Conservation (phyloP, 2,113 vertebrate species). For the Cisticola juncidis region DNA sequence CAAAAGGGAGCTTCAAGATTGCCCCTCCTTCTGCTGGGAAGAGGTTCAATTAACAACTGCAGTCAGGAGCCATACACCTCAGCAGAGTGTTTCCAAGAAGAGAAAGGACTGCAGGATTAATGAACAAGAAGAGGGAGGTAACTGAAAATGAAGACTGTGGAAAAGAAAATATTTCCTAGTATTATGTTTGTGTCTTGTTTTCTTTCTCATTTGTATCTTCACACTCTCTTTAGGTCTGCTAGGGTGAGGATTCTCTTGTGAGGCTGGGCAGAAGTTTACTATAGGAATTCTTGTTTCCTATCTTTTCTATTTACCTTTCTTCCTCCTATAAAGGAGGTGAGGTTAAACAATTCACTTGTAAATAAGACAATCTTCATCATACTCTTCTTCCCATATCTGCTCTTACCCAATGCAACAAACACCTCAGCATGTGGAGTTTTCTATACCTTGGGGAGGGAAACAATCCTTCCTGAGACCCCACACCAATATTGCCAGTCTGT, state of each 20-base stretch:
- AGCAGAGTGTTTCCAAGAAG: neutral
- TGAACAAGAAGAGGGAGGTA: neutral
- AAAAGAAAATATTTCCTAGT: neutral
- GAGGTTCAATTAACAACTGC: neutral
- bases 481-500: neutral
- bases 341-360: neutral
- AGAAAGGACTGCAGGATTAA: neutral
- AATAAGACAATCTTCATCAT: fast-evolving
- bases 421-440: neutral
- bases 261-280: neutral
- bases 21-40: neutral
- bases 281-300: neutral
- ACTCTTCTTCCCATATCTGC: neutral
- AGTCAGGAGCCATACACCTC: neutral
- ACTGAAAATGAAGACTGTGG: neutral
- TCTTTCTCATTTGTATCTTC: neutral
- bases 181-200: neutral
- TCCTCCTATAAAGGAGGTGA: neutral
- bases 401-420: neutral
- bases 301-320: neutral
- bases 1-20: neutral
- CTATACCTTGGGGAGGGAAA: neutral
- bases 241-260: neutral
- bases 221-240: neutral
- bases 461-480: neutral